Percentiles rank a stretch among this genome's conserved stretches.
These are phyloP conservation scores for Helicoverpa armigera DNA, from an alignment of 1,140 invertebrate genomes.

Conservation along the genomic window DNA sequence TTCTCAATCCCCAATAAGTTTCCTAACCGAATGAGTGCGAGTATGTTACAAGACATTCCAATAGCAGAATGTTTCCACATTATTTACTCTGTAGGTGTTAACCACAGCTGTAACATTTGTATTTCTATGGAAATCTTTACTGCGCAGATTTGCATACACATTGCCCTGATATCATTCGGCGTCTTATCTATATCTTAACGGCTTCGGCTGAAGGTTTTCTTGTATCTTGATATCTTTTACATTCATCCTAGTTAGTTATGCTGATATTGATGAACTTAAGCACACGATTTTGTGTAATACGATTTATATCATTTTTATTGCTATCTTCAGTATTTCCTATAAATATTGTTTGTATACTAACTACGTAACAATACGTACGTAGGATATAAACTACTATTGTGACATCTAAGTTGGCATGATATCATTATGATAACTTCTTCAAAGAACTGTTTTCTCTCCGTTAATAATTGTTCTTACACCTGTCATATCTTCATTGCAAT, in stretches of 20 bases:
- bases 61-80: slow-evolving; percentile 7
- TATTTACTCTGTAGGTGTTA: slow-evolving; percentile 18
- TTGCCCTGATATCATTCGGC: slow-evolving; percentile 23
- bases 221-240: slow-evolving; percentile 28
- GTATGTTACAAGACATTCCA: not conserved
- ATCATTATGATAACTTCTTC: no score
- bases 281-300: not conserved
- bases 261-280: slow-evolving; percentile 7
- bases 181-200: slow-evolving; percentile 29
- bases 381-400: no score
- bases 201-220: slow-evolving; percentile 18
- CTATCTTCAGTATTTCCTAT: not conserved
- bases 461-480: no score
- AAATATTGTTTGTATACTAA: not conserved
- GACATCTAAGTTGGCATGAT: no score
- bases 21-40: not conserved
- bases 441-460: no score
- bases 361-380: no score
- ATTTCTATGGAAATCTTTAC: slow-evolving; percentile 31
- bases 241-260: slow-evolving; percentile 14
- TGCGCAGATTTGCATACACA: slow-evolving; percentile 23
- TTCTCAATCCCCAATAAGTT: not conserved
- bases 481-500: no score
- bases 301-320: not conserved
- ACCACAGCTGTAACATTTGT: slow-evolving; percentile 28